Conservation (phyloP, 2,113 vertebrate genomes). For the Panthera tigris region DNA sequence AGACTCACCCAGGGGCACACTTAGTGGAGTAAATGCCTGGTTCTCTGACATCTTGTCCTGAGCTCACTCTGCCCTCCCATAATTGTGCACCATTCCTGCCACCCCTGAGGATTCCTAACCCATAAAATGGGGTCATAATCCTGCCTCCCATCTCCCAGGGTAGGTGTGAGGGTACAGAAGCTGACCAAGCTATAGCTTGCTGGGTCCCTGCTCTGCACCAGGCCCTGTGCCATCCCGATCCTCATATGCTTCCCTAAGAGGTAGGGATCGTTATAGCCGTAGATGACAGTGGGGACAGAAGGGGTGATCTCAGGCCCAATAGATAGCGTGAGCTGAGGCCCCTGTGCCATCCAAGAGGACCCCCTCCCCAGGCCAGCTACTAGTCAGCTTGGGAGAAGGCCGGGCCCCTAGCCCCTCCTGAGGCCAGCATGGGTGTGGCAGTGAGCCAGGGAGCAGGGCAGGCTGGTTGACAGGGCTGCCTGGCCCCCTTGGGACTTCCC, state of each 20-base stretch:
- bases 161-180: neutral
- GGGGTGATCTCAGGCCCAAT: neutral
- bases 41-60: neutral
- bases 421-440: neutral
- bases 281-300: neutral
- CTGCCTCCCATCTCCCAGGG: neutral
- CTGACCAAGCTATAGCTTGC: neutral
- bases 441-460: neutral
- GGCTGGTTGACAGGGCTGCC: neutral
- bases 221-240: neutral
- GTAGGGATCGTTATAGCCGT: neutral
- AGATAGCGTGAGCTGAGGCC: neutral
- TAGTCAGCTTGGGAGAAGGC: neutral
- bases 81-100: neutral
- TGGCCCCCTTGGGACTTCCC: slow-evolving; percentile 36
- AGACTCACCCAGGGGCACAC: neutral
- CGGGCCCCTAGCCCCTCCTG: neutral
- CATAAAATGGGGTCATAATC: neutral
- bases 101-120: neutral
- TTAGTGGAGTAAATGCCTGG: neutral
- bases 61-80: neutral
- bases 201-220: neutral
- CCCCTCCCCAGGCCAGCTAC: neutral
- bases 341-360: neutral
- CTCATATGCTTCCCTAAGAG: neutral